Base-by-base conservation (phyloP, 1,140 invertebrate genomes). In the Euwallacea similis region DNA sequence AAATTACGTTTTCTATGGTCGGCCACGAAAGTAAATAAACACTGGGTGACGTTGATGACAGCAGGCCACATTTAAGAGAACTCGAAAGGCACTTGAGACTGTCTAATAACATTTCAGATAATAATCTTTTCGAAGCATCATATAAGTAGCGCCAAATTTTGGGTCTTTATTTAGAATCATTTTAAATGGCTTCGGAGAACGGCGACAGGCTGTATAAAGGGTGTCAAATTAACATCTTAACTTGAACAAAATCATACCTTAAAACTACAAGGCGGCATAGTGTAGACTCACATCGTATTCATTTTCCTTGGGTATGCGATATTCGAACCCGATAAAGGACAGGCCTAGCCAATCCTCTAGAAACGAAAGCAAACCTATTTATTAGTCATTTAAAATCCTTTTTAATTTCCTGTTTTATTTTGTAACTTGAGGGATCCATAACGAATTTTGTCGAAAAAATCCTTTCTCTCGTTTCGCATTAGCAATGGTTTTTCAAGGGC, bases 31-130 rank as follows among this genome's bases (percentile, higher is more conserved):
- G 71, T 70, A 73, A 74, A 74, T 74, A 73, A 75, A 75, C 69
- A 74, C 7, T 42, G 44, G 46, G 9, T 68, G 71, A 74, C 69
- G 73, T 72, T 47, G 62, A 66, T 69, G 74, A 73, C 69, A 73
- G 60, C 46, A 70, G 71, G 46, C 62, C 64, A 72, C 71, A 64
- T 67, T 72, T 68, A 67, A 72, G 55, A 70, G 62, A 62, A 46
- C 67, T 75, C 66, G 53, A 69, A 72, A 69, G 59, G 73, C 68
- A 75, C 74, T 73, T 64, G 69, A 73, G 72, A 75, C 72, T 69
- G 72, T 73, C 69, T 73, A 73, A 75, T 67, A 64, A 69, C 74
- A 73, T 73, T 75, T 72, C 66, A 72, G 74, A 75, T 75, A 72
- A 69, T 68, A 69, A 75, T 75, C 74, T 75, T 63, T 59, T 68